Percentiles rank a stretch among this genome's conserved stretches.
Evolutionary conservation across 2,113 vertebrate species (phyloP).

Genomic region (Dromas ardeola): DNA sequence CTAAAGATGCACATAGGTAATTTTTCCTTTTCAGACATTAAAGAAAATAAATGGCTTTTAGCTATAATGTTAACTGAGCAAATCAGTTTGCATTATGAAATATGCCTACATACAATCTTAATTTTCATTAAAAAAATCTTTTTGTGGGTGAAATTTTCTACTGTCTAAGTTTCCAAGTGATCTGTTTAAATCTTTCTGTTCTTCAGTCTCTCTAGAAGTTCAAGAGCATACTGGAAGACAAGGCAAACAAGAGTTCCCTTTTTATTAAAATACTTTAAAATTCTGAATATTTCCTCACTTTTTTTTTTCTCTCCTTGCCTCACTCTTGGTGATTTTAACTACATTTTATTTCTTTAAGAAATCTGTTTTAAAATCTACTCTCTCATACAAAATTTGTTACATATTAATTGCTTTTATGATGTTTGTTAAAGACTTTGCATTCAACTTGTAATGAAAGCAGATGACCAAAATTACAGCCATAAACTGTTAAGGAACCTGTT

Average conservation of each 20-base stretch:
- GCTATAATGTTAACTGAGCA: background rate
- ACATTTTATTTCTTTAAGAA: background rate
- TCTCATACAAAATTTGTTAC: background rate
- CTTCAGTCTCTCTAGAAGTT: background rate
- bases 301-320: background rate
- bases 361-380: background rate
- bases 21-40: background rate
- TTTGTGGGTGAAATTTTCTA: background rate
- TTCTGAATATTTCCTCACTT: background rate
- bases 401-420: background rate
- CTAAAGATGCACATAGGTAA: background rate
- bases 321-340: background rate
- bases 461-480: background rate
- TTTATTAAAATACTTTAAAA: background rate
- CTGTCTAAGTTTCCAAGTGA: background rate
- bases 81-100: background rate
- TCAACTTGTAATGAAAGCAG: background rate
- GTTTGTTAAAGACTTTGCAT: background rate
- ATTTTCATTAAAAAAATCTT: background rate
- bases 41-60: constrained; percentile 1
- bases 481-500: background rate
- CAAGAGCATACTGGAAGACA: background rate
- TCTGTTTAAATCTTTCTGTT: background rate
- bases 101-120: background rate
- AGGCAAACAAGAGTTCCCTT: background rate